Evolutionary conservation across 1,140 invertebrate genomes (phyloP), one percentile per base, ranked within the genome.

Genomic region (Telenomus remus): DNA sequence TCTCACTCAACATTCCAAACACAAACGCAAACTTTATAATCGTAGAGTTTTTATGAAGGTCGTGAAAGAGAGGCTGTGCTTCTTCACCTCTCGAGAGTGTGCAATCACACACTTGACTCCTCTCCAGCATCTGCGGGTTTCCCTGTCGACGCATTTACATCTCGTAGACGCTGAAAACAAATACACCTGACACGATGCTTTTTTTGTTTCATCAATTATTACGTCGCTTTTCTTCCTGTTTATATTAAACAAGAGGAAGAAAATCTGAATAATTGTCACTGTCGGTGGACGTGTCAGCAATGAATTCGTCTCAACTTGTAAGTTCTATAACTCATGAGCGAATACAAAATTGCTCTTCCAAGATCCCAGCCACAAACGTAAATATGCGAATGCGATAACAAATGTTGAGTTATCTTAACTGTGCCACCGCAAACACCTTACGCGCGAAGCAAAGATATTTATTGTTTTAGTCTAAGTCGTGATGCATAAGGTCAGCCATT

Each of bases 21-120:
- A 39, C 37, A 39, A n/a, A 39, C 37, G 66, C 78, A 80, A 82
- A 83, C 82, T 83, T 78, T 27, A 27, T 79, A 79, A 83, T 82
- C 79, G 76, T 63, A 78, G 66, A 75, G 78, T 82, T 84, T 84
- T 82, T 82, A 83, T 82, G 82, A 84, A 84, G 82, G 82, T 84
- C 83, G 80, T 77, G 72, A 51, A 48, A 57, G 65, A 39, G 37
- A 39, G 37, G 2, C 37, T 49, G 42, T 49, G 57, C 66, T 66
- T 78, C 70, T 75, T 80, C 76, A 77, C 66, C 68, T 69, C 43
- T 51, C 54, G 63, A 44, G 53, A 51, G 47, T 57, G 61, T 56
- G 19, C 47, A 59, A 63, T 49, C 64, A 13, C 42, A 56, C 56
- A 65, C 66, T 46, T 9, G 64, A 69, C 78, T 78, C 51, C 66